Evolutionary conservation across 2,797 vertebrate species (phyloP).

Genomic region (Sebastes kiyomatsui): DNA sequence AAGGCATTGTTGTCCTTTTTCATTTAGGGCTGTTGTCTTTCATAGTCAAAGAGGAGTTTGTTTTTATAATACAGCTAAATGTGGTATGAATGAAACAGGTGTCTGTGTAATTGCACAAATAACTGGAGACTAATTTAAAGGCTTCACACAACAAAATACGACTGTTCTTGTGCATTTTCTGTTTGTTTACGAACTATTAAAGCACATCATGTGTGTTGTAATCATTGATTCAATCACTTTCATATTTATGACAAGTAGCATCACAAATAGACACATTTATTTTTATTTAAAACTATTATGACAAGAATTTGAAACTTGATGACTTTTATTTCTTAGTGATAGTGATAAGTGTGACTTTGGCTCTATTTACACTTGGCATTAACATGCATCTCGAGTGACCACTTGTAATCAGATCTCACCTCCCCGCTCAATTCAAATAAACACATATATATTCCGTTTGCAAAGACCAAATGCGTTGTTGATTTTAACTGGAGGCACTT

Average conservation of each 20-base stretch:
- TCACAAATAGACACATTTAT: not conserved
- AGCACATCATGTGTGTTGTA: conserved; percentile 67
- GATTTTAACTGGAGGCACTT: too few relatives aligned
- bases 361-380: too few relatives aligned
- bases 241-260: not conserved
- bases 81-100: conserved; percentile 62
- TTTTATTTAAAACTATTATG: not conserved
- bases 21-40: conserved; percentile 53
- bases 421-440: too few relatives aligned
- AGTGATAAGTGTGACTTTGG: too few relatives aligned
- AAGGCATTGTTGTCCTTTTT: conserved; percentile 50
- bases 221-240: not conserved
- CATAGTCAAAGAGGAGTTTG: conserved; percentile 22
- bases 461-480: too few relatives aligned
- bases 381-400: too few relatives aligned
- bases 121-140: conserved; percentile 63
- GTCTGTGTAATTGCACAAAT: conserved; percentile 62
- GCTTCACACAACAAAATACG: conserved; percentile 60
- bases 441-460: too few relatives aligned
- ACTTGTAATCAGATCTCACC: too few relatives aligned
- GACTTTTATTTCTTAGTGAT: too few relatives aligned
- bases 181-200: conserved; percentile 72
- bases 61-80: conserved; percentile 36
- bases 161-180: conserved; percentile 73
- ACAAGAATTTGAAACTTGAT: not conserved